Base-by-base conservation (phyloP, 1,140 invertebrate species). In the Eurosta solidaginis region DNA sequence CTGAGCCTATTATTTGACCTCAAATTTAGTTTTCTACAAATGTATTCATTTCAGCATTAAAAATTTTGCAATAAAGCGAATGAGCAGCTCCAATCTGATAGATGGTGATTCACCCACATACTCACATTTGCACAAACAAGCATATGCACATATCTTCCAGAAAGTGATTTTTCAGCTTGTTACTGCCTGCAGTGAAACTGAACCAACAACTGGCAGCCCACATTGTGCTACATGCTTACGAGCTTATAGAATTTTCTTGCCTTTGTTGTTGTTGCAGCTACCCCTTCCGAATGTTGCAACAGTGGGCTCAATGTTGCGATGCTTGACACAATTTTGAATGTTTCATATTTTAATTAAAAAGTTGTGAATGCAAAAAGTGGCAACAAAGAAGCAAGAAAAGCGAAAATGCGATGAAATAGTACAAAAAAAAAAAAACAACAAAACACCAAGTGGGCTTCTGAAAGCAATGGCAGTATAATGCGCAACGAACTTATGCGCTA, bases 311-410 rank as follows among this genome's bases (percentile, higher is more conserved):
- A 25, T 74, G 73, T 27, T 74, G 73, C 40, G 7, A 45, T 47
- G 40, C 40, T 74, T 74, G 73, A 74, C 73, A 45, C 73, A 74
- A 25, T 74, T 74, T 74, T 74, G 42, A 44, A 74, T 45, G 40
- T 74, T 47, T 47, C 40, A 74, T 47, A 45, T 74, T 74, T 74
- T 74, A 74, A 74, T 74, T 74, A 74, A 74, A 74, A 74, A 68
- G 59, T 68, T 68, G 59, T 36, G 33, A 68, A 40, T 68, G 59
- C 59, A 68, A 33, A 68, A 68, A 68, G 40, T 22, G 14, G 25
- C 44, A 27, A 74, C 73, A 74, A 74, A 10, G 7, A 45, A 20
- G 14, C 22, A 14, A 44, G 3, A 45, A n/a, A n/a, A 74, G 17
- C 7, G 27, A 68, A 33, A 68, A 68, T n/a, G n/a, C 27, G 7